These are phyloP conservation scores for Drosophila bunnanda DNA, from an alignment of 2,888 invertebrate genomes.

Conservation along the genomic window DNA sequence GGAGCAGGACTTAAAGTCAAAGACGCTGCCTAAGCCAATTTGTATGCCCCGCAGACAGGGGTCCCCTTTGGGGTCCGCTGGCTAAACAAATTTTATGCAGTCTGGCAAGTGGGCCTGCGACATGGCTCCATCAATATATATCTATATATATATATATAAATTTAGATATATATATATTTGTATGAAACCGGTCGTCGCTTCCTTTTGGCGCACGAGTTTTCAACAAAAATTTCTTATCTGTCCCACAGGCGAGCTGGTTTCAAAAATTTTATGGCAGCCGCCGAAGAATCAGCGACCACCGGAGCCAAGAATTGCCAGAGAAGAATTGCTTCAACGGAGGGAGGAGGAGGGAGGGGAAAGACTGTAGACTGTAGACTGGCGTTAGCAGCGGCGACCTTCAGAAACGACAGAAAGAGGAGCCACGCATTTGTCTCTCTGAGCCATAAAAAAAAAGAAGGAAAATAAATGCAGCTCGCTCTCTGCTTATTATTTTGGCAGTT, in stretches of 20 bases:
- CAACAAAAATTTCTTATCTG: slow-evolving; percentile 79
- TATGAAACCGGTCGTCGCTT: slow-evolving; percentile 68
- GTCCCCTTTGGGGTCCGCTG: neutral
- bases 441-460: no score
- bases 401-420: slow-evolving; percentile 20
- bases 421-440: slow-evolving; percentile 64
- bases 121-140: slow-evolving; percentile 52
- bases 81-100: slow-evolving; percentile 77
- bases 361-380: slow-evolving; percentile 10
- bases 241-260: slow-evolving; percentile 38
- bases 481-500: slow-evolving; percentile 81
- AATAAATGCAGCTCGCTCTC: slow-evolving; percentile 40
- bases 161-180: neutral
- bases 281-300: slow-evolving; percentile 33
- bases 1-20: slow-evolving; percentile 1
- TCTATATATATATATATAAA: slow-evolving; percentile 30
- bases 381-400: slow-evolving; percentile 36
- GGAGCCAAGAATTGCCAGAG: neutral
- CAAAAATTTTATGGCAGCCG: slow-evolving; percentile 73
- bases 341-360: neutral
- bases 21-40: slow-evolving; percentile 65
- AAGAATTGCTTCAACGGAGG: neutral
- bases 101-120: slow-evolving; percentile 12
- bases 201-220: slow-evolving; percentile 79
- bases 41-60: slow-evolving; percentile 35